A percentile compares a stretch with the other conserved stretches of the same genome.
These are phyloP conservation scores for Aethes cnicana DNA, from an alignment of 2,888 invertebrate genomes.

Conservation along the genomic window DNA sequence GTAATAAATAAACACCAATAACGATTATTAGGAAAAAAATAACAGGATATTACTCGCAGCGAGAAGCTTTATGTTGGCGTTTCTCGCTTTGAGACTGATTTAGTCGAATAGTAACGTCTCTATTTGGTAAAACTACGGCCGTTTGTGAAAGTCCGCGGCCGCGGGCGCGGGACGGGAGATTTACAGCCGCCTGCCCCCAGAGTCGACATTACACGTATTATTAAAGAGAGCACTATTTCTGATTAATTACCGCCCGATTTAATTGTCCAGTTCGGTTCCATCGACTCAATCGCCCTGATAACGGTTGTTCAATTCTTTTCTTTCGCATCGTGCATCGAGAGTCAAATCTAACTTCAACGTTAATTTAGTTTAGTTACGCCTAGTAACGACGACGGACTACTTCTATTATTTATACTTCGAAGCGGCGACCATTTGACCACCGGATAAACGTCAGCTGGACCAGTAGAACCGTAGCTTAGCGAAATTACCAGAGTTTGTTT, in stretches of 20 bases:
- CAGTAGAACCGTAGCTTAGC: conserved; percentile 41
- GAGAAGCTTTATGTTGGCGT: conserved; percentile 69
- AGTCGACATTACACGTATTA: conserved; percentile 76
- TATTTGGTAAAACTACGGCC: conserved; percentile 64
- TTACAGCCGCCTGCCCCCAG: conserved; percentile 67
- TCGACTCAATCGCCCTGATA: conserved; percentile 59
- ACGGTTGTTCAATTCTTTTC: conserved; percentile 62
- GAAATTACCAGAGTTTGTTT: conserved; percentile 73
- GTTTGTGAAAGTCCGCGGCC: conserved; percentile 74
- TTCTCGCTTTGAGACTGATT: conserved; percentile 61
- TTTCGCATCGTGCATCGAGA: conserved; percentile 62
- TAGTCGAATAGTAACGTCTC: conserved; percentile 75
- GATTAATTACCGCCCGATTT: conserved; percentile 72
- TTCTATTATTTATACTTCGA: too few species aligned
- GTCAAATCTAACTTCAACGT: conserved; percentile 63
- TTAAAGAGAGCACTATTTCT: conserved; percentile 69
- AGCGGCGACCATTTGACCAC: background rate
- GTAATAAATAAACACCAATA: conserved; percentile 83
- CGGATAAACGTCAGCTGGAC: background rate
- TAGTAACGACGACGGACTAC: too few species aligned
- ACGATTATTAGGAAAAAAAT: conserved; percentile 81
- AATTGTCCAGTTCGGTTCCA: conserved; percentile 69
- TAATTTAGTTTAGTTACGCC: too few species aligned
- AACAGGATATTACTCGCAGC: conserved; percentile 77
- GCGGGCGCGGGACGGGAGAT: conserved; percentile 69